phyloP scores from a whole-genome alignment of 2,797 vertebrate genomes.

The Saguinus oedipus region DNA sequence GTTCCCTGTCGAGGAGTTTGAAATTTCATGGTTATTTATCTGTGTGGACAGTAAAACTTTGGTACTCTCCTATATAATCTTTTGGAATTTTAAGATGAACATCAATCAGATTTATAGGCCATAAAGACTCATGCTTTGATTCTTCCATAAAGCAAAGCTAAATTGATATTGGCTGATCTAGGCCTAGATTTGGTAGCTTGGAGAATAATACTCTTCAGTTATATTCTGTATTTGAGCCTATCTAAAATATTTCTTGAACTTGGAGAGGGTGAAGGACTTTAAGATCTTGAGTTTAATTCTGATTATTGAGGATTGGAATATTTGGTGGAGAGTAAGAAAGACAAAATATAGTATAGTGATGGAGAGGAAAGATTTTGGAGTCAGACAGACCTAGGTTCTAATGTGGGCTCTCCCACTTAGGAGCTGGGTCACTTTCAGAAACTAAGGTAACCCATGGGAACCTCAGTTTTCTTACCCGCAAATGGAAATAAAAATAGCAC shows the following conservation, averaged over 20 bases:
- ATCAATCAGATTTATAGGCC: conserved; percentile 69
- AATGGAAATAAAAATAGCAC: conserved; percentile 33
- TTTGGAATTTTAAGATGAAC: conserved; percentile 66
- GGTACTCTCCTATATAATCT: conserved; percentile 62
- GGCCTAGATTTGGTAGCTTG: conserved; percentile 58
- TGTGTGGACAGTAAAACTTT: conserved; percentile 68
- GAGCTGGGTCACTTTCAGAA: background rate
- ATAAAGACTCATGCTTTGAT: conserved; percentile 71
- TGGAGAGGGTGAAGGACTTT: background rate
- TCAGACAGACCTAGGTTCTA: conserved; percentile 17
- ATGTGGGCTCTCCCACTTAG: background rate
- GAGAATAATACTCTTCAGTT: conserved; percentile 26
- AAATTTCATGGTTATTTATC: conserved; percentile 69
- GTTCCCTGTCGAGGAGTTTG: conserved; percentile 49
- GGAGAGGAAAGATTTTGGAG: conserved; percentile 13
- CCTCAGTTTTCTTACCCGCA: conserved; percentile 23
- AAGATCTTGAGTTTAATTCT: conserved; percentile 13
- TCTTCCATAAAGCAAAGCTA: conserved; percentile 67
- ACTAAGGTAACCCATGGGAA: background rate
- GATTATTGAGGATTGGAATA: background rate
- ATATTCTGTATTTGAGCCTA: background rate
- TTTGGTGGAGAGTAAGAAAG: background rate
- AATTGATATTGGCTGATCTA: conserved; percentile 55
- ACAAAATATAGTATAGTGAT: background rate
- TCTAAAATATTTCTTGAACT: conserved; percentile 22